phyloP scores from a whole-genome alignment of 2,888 invertebrate genomes.

The Saturnia pavonia region DNA sequence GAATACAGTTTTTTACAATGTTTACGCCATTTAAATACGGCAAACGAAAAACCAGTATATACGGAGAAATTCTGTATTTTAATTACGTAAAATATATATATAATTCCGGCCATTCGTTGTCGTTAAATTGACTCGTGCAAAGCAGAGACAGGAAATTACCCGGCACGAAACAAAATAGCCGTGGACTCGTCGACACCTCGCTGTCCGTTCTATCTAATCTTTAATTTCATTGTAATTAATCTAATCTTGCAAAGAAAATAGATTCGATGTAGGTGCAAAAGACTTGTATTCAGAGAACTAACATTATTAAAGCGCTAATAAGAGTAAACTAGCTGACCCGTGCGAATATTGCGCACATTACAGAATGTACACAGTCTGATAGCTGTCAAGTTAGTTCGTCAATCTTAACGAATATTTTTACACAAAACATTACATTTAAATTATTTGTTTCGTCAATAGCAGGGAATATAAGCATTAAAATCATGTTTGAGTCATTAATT shows the following conservation, averaged over 20 bases:
- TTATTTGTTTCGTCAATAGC: too few relatives aligned
- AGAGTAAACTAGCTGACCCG: too few relatives aligned
- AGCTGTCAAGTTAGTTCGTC: too few relatives aligned
- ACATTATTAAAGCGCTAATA: too few relatives aligned
- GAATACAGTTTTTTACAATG: slow-evolving; percentile 8
- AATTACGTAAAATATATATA: slow-evolving; percentile 21
- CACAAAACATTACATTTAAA: too few relatives aligned
- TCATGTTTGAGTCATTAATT: too few relatives aligned
- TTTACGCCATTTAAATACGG: slow-evolving; percentile 7
- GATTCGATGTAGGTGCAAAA: not conserved
- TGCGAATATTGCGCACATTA: too few relatives aligned
- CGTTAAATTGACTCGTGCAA: slow-evolving; percentile 13
- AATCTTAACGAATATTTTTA: too few relatives aligned
- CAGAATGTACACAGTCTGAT: too few relatives aligned
- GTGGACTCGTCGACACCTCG: slow-evolving; percentile 19
- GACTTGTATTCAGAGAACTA: not conserved
- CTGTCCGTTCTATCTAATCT: slow-evolving; percentile 17
- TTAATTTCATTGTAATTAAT: slow-evolving; percentile 21
- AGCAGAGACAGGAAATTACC: slow-evolving; percentile 20
- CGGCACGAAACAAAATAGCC: slow-evolving; percentile 21
- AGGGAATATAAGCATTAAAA: too few relatives aligned
- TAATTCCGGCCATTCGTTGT: slow-evolving; percentile 14
- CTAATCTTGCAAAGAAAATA: slow-evolving; percentile 1
- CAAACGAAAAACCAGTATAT: slow-evolving; percentile 4
- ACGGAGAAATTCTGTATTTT: slow-evolving; percentile 16